Base-by-base conservation (phyloP, 2,888 invertebrate species). In the Ramazzottius varieornatus region DNA sequence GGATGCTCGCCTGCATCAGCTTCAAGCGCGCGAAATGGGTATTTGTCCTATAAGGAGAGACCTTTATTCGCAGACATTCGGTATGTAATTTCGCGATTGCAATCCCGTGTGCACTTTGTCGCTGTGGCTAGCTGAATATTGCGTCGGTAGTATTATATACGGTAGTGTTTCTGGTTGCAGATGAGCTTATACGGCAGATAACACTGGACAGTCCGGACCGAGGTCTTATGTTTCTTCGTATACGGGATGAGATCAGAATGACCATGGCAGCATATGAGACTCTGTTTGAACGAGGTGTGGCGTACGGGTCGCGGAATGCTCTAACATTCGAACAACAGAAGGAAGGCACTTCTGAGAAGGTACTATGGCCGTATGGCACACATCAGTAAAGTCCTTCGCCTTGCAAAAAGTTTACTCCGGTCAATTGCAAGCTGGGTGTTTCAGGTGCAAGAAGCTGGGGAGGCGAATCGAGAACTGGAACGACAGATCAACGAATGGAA, bases 11-110 rank as follows among this genome's bases (percentile, higher is more conserved):
- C 78, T 93, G 65, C 87, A 89, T 72, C 87, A 88, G 73, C 80
- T 86, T n/a, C 88, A 92, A 76, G 94, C 96, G 1, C 81, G 92
- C 69, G 93, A 93, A 78, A 92, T 92, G 0, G 94, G 94, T 34
- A 92, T 94, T 71, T 94, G 94, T 75, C 91, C 92, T 0, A 86
- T 92, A 65, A 82, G 94, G 64, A 80, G 93, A 65, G 90, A 93
- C 75, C 82, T 94, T 0, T 94, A 93, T 75, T 88, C 90, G 0
- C 93, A 94, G 76, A 93, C 92, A 75, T 93, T 93, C 76, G 92
- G 86, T 80, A 81, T n/a, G n/a, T n/a, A n/a, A n/a, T n/a, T n/a
- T n/a, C n/a, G n/a, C n/a, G n/a, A n/a, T n/a, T n/a, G n/a, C n/a
- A n/a, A n/a, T n/a, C n/a, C n/a, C n/a, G n/a, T n/a, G n/a, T n/a